Evolutionary conservation across 2,888 invertebrate species (phyloP).

Genomic region (Dryobotodes eremita): DNA sequence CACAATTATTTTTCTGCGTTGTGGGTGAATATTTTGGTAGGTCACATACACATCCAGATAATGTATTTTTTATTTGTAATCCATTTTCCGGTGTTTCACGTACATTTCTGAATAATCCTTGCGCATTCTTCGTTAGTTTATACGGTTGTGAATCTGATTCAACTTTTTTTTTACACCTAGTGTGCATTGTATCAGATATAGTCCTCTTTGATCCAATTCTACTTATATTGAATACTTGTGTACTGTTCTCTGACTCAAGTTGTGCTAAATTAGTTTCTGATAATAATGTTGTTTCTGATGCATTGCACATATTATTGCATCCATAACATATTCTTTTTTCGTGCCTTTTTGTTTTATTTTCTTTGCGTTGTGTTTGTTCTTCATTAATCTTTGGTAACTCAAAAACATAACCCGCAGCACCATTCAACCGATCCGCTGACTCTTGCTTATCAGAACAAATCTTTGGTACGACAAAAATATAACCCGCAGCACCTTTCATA

Average conservation of each 20-base stretch:
- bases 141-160: constrained; percentile 7
- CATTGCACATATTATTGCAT: background rate
- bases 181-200: constrained; percentile 1
- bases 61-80: background rate
- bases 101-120: constrained; percentile 33
- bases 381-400: background rate
- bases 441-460: background rate
- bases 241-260: constrained; percentile 13
- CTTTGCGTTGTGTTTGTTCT: background rate
- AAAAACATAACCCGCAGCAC: background rate
- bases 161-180: background rate
- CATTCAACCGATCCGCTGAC: background rate
- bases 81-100: background rate
- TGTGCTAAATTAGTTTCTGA: background rate
- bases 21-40: background rate
- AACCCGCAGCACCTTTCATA: background rate
- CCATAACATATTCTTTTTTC: background rate
- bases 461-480: no score
- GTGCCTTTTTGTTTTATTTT: background rate
- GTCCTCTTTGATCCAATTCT: background rate
- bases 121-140: constrained; percentile 10
- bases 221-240: background rate
- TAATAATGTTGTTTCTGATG: background rate
- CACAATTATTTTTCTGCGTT: background rate
- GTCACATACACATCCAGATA: constrained; percentile 1